A percentile compares a stretch with the other conserved stretches of the same genome.
These are phyloP conservation scores for Rhynchonema sp. DNA, from an alignment of 2,888 invertebrate genomes.

Conservation along the genomic window DNA sequence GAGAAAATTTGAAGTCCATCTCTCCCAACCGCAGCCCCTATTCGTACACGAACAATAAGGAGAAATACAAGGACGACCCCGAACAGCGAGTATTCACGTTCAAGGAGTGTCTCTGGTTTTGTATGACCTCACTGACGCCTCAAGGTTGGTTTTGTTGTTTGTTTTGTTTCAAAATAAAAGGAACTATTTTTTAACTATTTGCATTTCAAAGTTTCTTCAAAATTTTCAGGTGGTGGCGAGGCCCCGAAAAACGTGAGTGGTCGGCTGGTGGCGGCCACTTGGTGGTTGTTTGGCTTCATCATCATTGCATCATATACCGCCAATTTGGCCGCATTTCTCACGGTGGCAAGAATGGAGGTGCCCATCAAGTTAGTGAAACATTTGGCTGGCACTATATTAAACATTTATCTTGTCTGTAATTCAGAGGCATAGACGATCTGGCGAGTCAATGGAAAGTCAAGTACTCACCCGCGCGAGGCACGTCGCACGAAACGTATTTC, in stretches of 20 bases:
- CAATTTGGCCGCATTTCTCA: conserved; percentile 86
- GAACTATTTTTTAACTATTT: too few relatives aligned
- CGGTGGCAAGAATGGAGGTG: conserved; percentile 38
- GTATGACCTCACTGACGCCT: conserved; percentile 91
- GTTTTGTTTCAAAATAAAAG: too few relatives aligned
- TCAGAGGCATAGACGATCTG: conserved; percentile 54
- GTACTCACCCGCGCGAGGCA: conserved; percentile 72
- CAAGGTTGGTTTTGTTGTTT: conserved; percentile 33
- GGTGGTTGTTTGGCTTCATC: conserved; percentile 98
- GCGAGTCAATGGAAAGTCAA: conserved; percentile 91
- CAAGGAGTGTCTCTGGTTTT: conserved; percentile 94
- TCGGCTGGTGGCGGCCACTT: conserved; percentile 79
- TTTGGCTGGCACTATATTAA: not conserved
- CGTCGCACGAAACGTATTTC: conserved; percentile 78
- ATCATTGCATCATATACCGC: conserved; percentile 97
- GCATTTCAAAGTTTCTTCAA: too few relatives aligned
- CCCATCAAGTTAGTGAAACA: conserved; percentile 19
- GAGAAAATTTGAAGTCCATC: not conserved
- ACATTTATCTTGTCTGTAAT: not conserved
- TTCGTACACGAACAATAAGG: conserved; percentile 76
- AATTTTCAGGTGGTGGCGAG: conserved; percentile 56
- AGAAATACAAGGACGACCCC: conserved; percentile 50
- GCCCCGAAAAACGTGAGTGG: conserved; percentile 90
- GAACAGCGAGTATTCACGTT: conserved; percentile 71
- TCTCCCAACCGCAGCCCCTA: conserved; percentile 69